Base-by-base conservation (phyloP, 1,140 invertebrate genomes). In the Drosophila watanabei region DNA sequence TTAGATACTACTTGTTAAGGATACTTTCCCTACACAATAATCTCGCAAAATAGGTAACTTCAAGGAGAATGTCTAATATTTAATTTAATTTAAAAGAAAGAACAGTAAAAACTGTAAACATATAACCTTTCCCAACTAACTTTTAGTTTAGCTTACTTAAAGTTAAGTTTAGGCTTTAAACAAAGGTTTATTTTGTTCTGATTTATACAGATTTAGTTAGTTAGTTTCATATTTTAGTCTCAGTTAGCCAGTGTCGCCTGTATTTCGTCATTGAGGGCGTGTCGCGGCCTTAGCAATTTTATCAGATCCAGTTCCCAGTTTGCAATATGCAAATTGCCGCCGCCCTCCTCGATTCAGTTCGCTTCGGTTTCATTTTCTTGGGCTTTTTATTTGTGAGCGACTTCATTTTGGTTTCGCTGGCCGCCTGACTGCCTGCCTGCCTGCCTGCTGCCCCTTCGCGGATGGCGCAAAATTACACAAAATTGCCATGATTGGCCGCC, bases 381-480 rank as follows among this genome's bases (percentile, higher is more conserved):
- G 32, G 52, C 63, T 57, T 86, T 86, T 87, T 83, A 83, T 69
- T 81, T 79, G 70, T 79, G 71, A 80, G 68, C 87, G 69, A 84
- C 80, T 91, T 91, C 80, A 91, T 91, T 91, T 90, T 90, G 65
- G 62, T 56, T 63, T 77, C 46, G 68, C 58, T 66, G 20, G 52
- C n/a, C 20, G 51, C 73, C 5, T 16, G 14, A 1, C 24, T 24
- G 24, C 24, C n/a, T n/a, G n/a, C n/a, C n/a, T n/a, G n/a, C n/a
- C n/a, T n/a, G 18, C 18, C 45, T 2, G 13, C 45, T 24, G 20
- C 61, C 46, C 45, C 37, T 32, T 66, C 35, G 61, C 16, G 83
- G 71, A 86, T 86, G 82, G 72, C 61, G 77, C 82, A 89, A 92
- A 92, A 92, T 92, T 92, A 92, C 86, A 92, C 65, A 87, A 92